Evolutionary conservation across 1,140 invertebrate species (phyloP).

Genomic region (Asbolus verrucosus): DNA sequence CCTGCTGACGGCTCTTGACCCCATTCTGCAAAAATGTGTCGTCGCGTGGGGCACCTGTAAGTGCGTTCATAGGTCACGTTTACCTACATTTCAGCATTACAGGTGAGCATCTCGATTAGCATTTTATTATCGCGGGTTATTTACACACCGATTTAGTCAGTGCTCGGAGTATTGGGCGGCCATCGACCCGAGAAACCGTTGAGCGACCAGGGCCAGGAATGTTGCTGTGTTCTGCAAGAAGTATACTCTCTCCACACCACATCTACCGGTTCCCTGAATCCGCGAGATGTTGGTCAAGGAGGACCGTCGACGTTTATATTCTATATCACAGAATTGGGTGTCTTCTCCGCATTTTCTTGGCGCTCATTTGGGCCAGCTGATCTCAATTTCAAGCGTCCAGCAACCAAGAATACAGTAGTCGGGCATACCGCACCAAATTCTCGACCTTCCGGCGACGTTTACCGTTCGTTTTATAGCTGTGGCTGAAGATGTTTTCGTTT

Average conservation of each 20-base stretch:
- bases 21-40: too few species aligned
- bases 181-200: constrained; percentile 61
- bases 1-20: too few species aligned
- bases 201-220: constrained; percentile 56
- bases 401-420: too few species aligned
- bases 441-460: too few species aligned
- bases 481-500: too few species aligned
- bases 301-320: constrained; percentile 31
- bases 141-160: constrained; percentile 52
- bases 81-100: constrained; percentile 45
- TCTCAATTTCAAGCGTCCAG: too few species aligned
- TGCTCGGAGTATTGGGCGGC: constrained; percentile 55
- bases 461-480: too few species aligned
- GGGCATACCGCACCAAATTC: too few species aligned
- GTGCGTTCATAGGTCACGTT: constrained; percentile 50
- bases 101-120: constrained; percentile 51
- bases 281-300: constrained; percentile 44
- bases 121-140: constrained; percentile 52
- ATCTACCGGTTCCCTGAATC: constrained; percentile 39
- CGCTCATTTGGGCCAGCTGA: background rate
- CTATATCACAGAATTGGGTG: constrained; percentile 8
- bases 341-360: constrained; percentile 5
- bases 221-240: constrained; percentile 47
- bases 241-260: constrained; percentile 29
- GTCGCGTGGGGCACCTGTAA: too few species aligned